These are phyloP conservation scores for Ceratitis capitata DNA, from an alignment of 1,140 invertebrate species.

Conservation along the genomic window DNA sequence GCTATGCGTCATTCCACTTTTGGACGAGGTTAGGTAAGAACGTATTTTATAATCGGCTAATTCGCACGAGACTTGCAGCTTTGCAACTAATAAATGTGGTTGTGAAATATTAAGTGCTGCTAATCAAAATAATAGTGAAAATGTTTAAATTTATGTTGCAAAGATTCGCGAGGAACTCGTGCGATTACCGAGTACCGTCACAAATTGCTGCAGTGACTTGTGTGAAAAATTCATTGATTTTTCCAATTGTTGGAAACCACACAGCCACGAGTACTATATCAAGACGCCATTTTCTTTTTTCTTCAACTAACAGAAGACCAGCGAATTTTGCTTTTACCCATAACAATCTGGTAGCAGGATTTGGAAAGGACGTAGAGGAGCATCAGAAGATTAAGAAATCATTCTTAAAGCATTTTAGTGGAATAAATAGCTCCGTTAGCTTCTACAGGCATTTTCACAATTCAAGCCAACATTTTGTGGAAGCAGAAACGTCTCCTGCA, in stretches of 20 bases:
- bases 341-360: not conserved
- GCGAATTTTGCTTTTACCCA: constrained; percentile 55
- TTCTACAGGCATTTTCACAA: constrained; percentile 14
- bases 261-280: constrained; percentile 43
- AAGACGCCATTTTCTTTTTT: constrained; percentile 65
- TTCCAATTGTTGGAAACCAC: constrained; percentile 50
- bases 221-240: constrained; percentile 61
- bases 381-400: not conserved
- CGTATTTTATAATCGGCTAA: constrained; percentile 42
- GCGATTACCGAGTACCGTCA: constrained; percentile 39
- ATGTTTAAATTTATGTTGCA: constrained; percentile 59
- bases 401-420: not conserved
- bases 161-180: constrained; percentile 50
- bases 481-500: constrained; percentile 33
- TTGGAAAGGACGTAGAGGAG: not conserved
- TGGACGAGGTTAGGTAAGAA: constrained; percentile 65
- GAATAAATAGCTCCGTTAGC: not conserved
- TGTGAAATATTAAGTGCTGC: not conserved
- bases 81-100: constrained; percentile 7
- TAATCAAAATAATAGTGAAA: not conserved
- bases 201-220: constrained; percentile 38
- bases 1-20: constrained; percentile 49
- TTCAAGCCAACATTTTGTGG: constrained; percentile 11
- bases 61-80: constrained; percentile 45
- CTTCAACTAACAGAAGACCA: constrained; percentile 56